phyloP scores from a whole-genome alignment of 2,888 invertebrate genomes.

The Xylocampa areola region DNA sequence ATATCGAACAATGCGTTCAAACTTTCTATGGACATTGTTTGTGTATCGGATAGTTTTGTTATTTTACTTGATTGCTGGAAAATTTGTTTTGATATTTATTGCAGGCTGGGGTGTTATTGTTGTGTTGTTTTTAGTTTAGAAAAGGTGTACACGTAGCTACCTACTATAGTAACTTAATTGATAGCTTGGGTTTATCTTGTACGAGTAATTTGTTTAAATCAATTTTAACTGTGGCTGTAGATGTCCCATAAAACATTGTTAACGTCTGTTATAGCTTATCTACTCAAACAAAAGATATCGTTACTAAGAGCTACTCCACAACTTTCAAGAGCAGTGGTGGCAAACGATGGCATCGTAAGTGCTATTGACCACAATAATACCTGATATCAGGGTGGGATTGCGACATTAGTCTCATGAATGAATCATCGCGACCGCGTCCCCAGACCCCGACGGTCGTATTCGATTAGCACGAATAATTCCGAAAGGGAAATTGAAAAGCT shows the following conservation, averaged over 20 bases:
- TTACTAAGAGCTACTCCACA: constrained; percentile 6
- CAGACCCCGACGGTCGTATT: constrained; percentile 83
- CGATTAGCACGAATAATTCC: constrained; percentile 89
- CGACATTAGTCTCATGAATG: constrained; percentile 88
- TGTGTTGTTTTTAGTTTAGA: constrained; percentile 1
- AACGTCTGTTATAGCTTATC: too few relatives aligned
- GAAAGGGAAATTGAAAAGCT: constrained; percentile 90
- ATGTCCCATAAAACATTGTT: too few relatives aligned
- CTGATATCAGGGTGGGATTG: constrained; percentile 79
- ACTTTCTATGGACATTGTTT: constrained; percentile 58
- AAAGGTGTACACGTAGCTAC: too few relatives aligned
- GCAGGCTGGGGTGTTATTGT: neutral
- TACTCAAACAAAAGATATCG: neutral
- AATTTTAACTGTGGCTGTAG: too few relatives aligned
- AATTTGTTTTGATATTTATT: neutral
- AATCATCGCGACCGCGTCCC: constrained; percentile 84
- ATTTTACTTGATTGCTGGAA: constrained; percentile 3
- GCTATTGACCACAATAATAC: constrained; percentile 73
- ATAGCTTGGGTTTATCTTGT: too few relatives aligned
- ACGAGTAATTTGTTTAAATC: too few relatives aligned
- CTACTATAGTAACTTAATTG: too few relatives aligned
- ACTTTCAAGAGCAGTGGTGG: constrained; percentile 8
- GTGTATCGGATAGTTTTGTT: constrained; percentile 45
- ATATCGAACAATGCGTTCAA: constrained; percentile 60
- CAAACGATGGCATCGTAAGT: constrained; percentile 53